Base-by-base conservation (phyloP, 1,140 invertebrate genomes). In the Trypoxylus dichotomus region DNA sequence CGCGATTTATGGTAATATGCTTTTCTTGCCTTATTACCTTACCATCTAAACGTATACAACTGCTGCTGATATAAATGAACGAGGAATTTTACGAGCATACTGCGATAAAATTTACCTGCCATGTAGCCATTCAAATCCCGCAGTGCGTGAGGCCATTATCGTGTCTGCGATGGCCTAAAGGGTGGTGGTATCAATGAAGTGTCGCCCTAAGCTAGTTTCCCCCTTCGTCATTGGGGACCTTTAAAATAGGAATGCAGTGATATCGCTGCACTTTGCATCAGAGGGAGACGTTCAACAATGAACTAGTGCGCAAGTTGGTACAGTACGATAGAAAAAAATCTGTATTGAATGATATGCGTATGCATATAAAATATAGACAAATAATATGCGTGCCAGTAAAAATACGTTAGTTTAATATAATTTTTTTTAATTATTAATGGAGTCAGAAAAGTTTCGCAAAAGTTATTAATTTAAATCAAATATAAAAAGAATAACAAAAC, bases 121-220 rank as follows among this genome's bases (percentile, higher is more conserved):
- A 54, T 15, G 19, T 15, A 54, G 47, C 47, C 47, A 19, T 54
- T 54, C 47, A 19, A 68, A 27, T 27, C 19, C 60, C 60, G 60
- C 60, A 68, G 27, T 68, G 60, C 60, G 60, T 68, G 60, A 68
- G 60, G 24, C 60, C 60, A 68, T 68, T 68, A 68, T 68, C 60
- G 60, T 68, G 60, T 68, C 60, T 68, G 24, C 60, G 19, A 68
- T 68, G 60, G 60, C 21, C 24, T 27, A 68, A 24, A 24, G 60
- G 60, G 60, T 2, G 21, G 27, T 24, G 27, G 3, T 68, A 68
- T 68, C 60, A 24, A 68, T 29, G 27, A 29, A 68, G 60, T 68
- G 60, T 68, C 60, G 21, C 60, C 60, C 60, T 68, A 68, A 29
- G 60, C 21, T 68, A 29, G 21, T n/a, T 27, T 27, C 60, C 60